Evolutionary conservation across 2,797 vertebrate genomes (phyloP).

Genomic region (Molossus molossus): DNA sequence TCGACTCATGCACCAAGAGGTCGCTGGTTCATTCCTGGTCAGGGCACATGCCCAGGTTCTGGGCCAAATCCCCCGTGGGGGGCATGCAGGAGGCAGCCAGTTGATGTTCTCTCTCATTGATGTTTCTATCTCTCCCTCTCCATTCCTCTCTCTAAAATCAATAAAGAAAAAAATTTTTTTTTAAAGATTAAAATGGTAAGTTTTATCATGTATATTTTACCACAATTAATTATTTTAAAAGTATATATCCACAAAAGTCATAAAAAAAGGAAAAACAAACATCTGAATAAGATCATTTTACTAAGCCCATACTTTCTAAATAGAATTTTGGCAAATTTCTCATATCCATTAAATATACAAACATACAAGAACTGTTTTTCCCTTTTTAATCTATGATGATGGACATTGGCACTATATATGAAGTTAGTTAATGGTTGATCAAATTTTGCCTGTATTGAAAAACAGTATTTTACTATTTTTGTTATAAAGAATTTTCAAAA

Average conservation of each 20-base stretch:
- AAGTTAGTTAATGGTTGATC: slow-evolving; percentile 12
- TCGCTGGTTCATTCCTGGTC: too few relatives aligned
- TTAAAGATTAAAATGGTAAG: not conserved
- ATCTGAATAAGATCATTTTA: slow-evolving; percentile 20
- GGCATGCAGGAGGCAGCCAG: too few relatives aligned
- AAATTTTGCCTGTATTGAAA: slow-evolving; percentile 50
- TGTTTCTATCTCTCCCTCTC: too few relatives aligned
- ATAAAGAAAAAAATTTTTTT: too few relatives aligned
- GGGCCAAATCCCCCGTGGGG: too few relatives aligned
- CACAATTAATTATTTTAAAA: slow-evolving; percentile 14
- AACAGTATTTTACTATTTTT: slow-evolving; percentile 25
- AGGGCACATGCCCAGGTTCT: too few relatives aligned
- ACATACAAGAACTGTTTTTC: not conserved
- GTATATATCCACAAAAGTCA: not conserved
- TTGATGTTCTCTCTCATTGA: too few relatives aligned
- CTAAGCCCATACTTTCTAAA: not conserved
- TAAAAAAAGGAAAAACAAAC: slow-evolving; percentile 4
- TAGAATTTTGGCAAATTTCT: slow-evolving; percentile 56
- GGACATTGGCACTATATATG: not conserved
- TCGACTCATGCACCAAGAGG: too few relatives aligned
- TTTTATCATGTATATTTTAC: not conserved
- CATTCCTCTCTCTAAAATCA: too few relatives aligned
- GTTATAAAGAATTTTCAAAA: slow-evolving; percentile 23
- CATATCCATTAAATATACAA: not conserved
- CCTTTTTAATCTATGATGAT: not conserved